Evolutionary conservation across 2,888 invertebrate genomes (phyloP), one percentile per base, ranked within the genome.

Genomic region (Criorhina ranunculi): DNA sequence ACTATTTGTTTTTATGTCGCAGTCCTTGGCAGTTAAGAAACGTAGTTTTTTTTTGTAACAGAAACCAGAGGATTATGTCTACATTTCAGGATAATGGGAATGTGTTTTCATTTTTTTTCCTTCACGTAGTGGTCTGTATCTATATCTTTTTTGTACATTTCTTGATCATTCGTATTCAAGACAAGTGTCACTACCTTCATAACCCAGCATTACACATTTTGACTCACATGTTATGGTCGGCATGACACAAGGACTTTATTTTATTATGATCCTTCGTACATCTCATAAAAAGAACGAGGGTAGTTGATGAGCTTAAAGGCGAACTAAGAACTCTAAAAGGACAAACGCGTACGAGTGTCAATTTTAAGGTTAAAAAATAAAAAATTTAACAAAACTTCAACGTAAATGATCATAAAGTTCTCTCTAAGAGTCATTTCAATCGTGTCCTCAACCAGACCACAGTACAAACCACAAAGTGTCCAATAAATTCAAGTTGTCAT

Each of bases 401-500:
- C 24, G 24, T 4, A 24, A 24, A 24, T 24, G 24, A 24, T 24
- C 24, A 24, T 24, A 3, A 1, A 24, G 24, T 24, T 24, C 24
- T 24, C 24, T 24, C 24, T 24, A n/a, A n/a, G n/a, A n/a, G n/a
- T n/a, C n/a, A n/a, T n/a, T n/a, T 4, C 24, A 24, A 24, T 24
- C 24, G 24, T 24, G 24, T 24, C 24, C 24, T 3, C 24, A 24
- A 3, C 24, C 24, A 24, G 24, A 24, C 24, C 24, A 4, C 24
- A 1, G 24, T 24, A 24, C 24, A 24, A 33, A 60, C 67, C 67
- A 62, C 83, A 83, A 83, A 83, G 73, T 83, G 79, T 79, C 73
- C 69, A 80, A 80, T 85, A 80, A 79, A 85, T 85, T 85, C 66
- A 57, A 69, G 57, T 85, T 85, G 85, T 80, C 79, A 76, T 76